A percentile compares a stretch with the other conserved stretches of the same genome.
phyloP scores from a whole-genome alignment of 2,888 invertebrate genomes.

The Toxonevra muliebris region DNA sequence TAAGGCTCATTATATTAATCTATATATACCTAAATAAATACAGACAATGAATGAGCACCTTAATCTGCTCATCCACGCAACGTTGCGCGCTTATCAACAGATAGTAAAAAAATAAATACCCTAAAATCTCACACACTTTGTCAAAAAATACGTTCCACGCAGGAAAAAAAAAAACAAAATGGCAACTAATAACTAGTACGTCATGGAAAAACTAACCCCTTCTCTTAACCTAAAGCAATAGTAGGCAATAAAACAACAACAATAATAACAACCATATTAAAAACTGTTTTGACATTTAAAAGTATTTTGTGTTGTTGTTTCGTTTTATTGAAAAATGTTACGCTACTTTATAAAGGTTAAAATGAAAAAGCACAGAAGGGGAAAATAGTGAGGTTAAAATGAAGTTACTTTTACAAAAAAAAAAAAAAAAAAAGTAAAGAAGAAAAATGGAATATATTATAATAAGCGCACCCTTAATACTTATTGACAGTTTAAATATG shows the following conservation, averaged over 20 bases:
- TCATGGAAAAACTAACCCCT: slow-evolving; percentile 51
- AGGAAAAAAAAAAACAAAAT: slow-evolving; percentile 45
- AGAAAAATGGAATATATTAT: background rate
- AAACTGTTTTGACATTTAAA: slow-evolving; percentile 57
- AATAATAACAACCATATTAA: slow-evolving; percentile 30
- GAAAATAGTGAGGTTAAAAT: slow-evolving; percentile 1
- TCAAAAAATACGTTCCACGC: slow-evolving; percentile 10
- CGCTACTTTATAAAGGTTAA: slow-evolving; percentile 15
- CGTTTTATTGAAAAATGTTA: slow-evolving; percentile 1
- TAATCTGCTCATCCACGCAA: slow-evolving; percentile 47
- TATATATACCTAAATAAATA: background rate
- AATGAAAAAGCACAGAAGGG: slow-evolving; percentile 1
- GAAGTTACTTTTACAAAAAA: background rate
- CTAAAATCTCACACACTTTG: too few species aligned
- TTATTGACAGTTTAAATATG: slow-evolving; percentile 6
- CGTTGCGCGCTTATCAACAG: slow-evolving; percentile 40
- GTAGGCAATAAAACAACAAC: slow-evolving; percentile 28
- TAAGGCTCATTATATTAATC: background rate
- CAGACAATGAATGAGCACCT: background rate
- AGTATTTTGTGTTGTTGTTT: slow-evolving; percentile 38
- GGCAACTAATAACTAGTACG: slow-evolving; percentile 44
- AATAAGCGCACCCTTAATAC: slow-evolving; percentile 19
- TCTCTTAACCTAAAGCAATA: slow-evolving; percentile 38
- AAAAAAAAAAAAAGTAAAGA: too few species aligned
- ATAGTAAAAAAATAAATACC: slow-evolving; percentile 35